These are phyloP conservation scores for Parotia lawesii DNA, from an alignment of 2,113 vertebrate genomes.

Conservation along the genomic window DNA sequence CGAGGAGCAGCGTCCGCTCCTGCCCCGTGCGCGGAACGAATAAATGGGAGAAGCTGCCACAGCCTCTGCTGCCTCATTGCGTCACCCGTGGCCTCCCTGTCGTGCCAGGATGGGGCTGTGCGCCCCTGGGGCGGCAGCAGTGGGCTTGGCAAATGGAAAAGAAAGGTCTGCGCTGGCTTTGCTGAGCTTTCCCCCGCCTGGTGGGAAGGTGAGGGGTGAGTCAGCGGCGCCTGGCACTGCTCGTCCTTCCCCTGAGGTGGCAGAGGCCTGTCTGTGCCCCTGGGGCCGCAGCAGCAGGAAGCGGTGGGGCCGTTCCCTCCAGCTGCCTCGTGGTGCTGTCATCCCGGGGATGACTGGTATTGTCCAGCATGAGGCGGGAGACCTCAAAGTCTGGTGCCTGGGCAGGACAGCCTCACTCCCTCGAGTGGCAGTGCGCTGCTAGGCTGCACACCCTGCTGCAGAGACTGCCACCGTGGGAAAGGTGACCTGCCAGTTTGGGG, in stretches of 20 bases:
- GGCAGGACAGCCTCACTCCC: not conserved
- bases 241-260: not conserved
- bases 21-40: conserved; percentile 71
- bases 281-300: not conserved
- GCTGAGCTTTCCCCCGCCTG: not conserved
- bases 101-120: rapidly evolving
- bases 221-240: not conserved
- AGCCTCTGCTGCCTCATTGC: not conserved
- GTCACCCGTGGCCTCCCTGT: rapidly evolving
- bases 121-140: rapidly evolving
- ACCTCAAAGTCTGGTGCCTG: not conserved
- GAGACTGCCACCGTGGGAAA: not conserved
- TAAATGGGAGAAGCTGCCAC: not conserved
- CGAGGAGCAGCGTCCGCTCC: conserved; percentile 86
- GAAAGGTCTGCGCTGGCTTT: not conserved
- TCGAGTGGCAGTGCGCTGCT: not conserved
- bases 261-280: not conserved
- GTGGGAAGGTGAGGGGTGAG: not conserved
- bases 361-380: not conserved
- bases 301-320: not conserved
- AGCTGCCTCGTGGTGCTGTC: rapidly evolving
- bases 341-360: rapidly evolving
- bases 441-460: rapidly evolving
- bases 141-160: rapidly evolving
- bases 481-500: rapidly evolving